Percentiles rank a stretch among this genome's conserved stretches.
phyloP scores from a whole-genome alignment of 2,113 vertebrate genomes.

The Orcinus orca region DNA sequence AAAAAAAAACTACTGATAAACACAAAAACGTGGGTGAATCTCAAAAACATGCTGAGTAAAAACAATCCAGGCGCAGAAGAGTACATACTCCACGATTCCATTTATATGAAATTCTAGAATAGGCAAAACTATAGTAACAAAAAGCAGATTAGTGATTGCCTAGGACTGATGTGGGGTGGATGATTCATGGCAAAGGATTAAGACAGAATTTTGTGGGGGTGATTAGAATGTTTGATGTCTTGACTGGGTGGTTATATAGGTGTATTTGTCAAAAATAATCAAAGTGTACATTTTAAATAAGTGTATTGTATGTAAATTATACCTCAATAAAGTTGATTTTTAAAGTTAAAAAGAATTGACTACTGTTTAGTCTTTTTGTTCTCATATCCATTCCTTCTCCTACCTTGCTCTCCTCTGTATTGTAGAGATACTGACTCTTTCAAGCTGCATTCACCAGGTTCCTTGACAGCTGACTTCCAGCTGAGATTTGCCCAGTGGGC shows the following conservation, averaged over 20 bases:
- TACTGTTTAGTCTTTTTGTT: background rate
- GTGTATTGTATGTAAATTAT: background rate
- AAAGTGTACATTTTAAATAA: slow-evolving; percentile 3
- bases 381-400: background rate
- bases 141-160: background rate
- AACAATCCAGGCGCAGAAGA: background rate
- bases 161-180: background rate
- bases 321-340: slow-evolving; percentile 40
- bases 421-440: background rate
- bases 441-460: background rate
- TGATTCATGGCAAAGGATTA: background rate
- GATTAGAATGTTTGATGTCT: slow-evolving; percentile 7
- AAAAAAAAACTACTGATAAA: slow-evolving; percentile 33
- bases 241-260: background rate
- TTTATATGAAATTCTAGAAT: background rate
- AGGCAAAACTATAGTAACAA: background rate
- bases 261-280: slow-evolving; percentile 12
- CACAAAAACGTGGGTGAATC: background rate
- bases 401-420: background rate
- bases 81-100: background rate
- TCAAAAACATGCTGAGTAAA: background rate
- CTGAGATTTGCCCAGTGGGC: background rate
- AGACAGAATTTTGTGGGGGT: background rate
- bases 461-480: background rate
- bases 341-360: slow-evolving; percentile 16